Conservation (phyloP, 2,888 invertebrate genomes). For the Bellardia pandia region DNA sequence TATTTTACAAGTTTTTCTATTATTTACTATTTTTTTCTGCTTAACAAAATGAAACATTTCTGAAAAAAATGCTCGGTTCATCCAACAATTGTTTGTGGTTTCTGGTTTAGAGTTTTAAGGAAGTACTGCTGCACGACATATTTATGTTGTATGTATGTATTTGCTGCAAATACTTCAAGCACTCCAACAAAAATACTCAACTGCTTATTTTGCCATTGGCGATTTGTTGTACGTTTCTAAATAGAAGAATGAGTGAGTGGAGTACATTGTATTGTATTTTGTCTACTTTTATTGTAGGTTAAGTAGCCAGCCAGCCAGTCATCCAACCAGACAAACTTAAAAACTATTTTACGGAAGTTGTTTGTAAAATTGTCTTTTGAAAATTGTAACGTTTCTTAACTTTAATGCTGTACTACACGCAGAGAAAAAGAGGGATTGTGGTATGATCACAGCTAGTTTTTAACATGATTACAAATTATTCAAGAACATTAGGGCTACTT, state of each 20-base stretch:
- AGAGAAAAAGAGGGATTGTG: background rate
- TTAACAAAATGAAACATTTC: constrained; percentile 31
- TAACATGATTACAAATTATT: too few relatives aligned
- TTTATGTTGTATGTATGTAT: background rate
- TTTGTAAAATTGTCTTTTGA: constrained; percentile 47
- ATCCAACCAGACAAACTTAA: constrained; percentile 64
- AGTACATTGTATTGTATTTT: constrained; percentile 11
- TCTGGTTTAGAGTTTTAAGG: constrained; percentile 65
- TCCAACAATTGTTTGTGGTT: constrained; percentile 61
- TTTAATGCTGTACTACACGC: background rate
- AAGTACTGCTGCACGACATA: constrained; percentile 53
- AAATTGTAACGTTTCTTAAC: constrained; percentile 33
- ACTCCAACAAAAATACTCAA: constrained; percentile 42
- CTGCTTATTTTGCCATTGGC: constrained; percentile 56
- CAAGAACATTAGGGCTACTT: too few relatives aligned
- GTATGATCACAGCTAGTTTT: too few relatives aligned
- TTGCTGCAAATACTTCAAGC: constrained; percentile 38
- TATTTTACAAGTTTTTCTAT: constrained; percentile 24
- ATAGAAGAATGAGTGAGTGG: background rate
- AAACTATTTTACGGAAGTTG: constrained; percentile 66
- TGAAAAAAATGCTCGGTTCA: constrained; percentile 23
- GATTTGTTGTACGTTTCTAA: constrained; percentile 31
- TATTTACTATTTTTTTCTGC: background rate
- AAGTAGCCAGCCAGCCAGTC: constrained; percentile 66
- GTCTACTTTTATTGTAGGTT: constrained; percentile 58